Evolutionary conservation across 37 sponge, comb jelly and placozoan genomes (phyloP).

Genomic region (Amphimedon queenslandica): DNA sequence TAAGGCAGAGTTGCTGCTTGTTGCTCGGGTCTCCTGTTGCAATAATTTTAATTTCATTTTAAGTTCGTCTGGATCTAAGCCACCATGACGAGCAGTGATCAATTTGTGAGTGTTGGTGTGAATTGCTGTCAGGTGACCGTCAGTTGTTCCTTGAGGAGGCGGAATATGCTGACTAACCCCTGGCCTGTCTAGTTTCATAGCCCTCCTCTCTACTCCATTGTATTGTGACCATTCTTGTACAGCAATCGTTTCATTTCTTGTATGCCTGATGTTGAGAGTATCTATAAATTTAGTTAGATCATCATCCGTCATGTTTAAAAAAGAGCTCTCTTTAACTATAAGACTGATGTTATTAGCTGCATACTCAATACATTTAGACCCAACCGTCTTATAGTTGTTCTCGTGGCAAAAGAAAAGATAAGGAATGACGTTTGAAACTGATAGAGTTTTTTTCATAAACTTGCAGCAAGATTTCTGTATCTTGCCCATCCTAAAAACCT

Average conservation of each 20-base stretch:
- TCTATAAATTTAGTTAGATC: conserved; percentile 5
- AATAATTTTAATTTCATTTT: no score
- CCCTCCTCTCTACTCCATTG: not conserved
- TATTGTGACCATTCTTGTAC: not conserved
- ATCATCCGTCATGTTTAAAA: not conserved
- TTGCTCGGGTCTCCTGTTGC: not conserved
- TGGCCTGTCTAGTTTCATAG: not conserved
- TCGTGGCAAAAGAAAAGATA: conserved; percentile 7
- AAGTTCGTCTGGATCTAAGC: no score
- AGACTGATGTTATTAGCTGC: conserved; percentile 1
- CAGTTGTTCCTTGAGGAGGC: not conserved
- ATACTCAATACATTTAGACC: conserved; percentile 4
- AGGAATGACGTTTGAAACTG: not conserved
- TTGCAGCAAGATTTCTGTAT: conserved; percentile 50
- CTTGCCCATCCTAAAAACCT: conserved; percentile 6
- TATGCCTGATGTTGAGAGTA: not conserved
- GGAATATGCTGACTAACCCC: not conserved
- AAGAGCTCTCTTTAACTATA: not conserved
- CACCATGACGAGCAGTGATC: no score
- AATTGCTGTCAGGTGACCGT: not conserved
- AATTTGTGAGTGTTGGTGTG: no score
- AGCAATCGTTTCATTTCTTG: not conserved
- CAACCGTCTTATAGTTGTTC: conserved; percentile 12
- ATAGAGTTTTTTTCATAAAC: conserved; percentile 33
- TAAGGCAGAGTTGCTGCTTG: not conserved